Base-by-base conservation (phyloP, 2,113 vertebrate genomes). In the Mobula hypostoma region DNA sequence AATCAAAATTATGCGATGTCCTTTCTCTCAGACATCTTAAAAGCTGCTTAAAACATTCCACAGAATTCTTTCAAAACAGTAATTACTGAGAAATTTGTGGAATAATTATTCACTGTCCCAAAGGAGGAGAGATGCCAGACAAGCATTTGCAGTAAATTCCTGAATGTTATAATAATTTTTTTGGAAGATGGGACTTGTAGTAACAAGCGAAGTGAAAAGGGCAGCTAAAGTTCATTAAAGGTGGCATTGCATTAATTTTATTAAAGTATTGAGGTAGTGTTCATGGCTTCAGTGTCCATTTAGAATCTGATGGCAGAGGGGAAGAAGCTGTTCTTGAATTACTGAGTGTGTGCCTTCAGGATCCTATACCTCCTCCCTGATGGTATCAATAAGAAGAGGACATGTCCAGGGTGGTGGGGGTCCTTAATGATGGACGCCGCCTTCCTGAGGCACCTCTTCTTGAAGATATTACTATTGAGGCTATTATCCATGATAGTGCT, bases 61-160 rank as follows among this genome's bases (percentile, higher is more conserved):
- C 27, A 8, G 70, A 93, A 93, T 76, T 93, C 70, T 93, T 93
- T 93, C 91, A 93, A 74, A 93, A 76, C 72, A 93, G 70, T 56
- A 93, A 93, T 74, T 72, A 93, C 91, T 56, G 40, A 74, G 68
- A 93, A 93, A 93, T 74, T 40, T 93, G 74, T 93, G 91, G 91
- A 93, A 93, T 74, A 93, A 93, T 93, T 76, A 93, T 93, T 93
- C 91, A 93, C 40, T 74, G 70, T 93, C 91, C 91, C 91, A 40
- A 93, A 93, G 91, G 91, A 93, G 40, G 70, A 11, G 32, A 56
- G 68, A 74, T 93, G 91, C 36, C 91, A 93, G 68, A 40, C 70
- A 93, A 93, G 70, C 91, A 74, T 93, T 93, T 74, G 68, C 68
- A 74, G 91, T 48, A 76, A 93, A 93, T 93, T 76, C 91, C 72